Percentiles rank a stretch among this genome's conserved stretches.
phyloP scores from a whole-genome alignment of 2,888 invertebrate species.

The Thumatha senex region DNA sequence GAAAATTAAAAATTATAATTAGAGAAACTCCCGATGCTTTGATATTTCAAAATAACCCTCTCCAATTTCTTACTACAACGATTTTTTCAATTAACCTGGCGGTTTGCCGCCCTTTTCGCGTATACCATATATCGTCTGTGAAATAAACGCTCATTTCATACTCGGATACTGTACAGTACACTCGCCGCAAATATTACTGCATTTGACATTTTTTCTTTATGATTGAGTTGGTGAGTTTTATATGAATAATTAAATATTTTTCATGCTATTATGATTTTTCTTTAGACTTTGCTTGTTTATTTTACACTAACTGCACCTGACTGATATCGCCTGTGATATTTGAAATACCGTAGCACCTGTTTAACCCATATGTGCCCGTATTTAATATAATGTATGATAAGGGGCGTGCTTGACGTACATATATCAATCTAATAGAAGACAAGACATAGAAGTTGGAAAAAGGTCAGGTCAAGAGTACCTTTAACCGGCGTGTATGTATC shows the following conservation, averaged over 20 bases:
- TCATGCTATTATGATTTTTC: neutral
- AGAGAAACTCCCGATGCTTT: neutral
- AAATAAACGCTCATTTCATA: constrained; percentile 16
- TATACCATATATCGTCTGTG: constrained; percentile 30
- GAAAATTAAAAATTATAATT: no score
- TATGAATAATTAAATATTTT: constrained; percentile 7
- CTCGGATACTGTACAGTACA: constrained; percentile 15
- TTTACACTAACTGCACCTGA: no score
- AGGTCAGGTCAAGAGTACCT: no score
- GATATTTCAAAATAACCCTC: constrained; percentile 17
- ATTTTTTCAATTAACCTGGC: constrained; percentile 30
- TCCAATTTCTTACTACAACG: constrained; percentile 18
- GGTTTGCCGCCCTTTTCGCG: constrained; percentile 36
- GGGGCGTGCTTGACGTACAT: no score
- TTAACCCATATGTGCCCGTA: no score
- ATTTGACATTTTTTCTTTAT: constrained; percentile 30
- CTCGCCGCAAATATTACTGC: constrained; percentile 24
- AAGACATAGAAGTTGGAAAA: no score
- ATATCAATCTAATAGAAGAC: no score
- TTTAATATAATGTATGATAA: no score
- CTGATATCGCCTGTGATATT: no score
- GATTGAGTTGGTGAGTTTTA: constrained; percentile 22
- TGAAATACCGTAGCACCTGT: no score
- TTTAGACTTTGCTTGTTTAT: neutral
- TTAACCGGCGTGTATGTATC: no score